Evolutionary conservation across 2,797 vertebrate genomes (phyloP).

Genomic region (Semotilus atromaculatus): DNA sequence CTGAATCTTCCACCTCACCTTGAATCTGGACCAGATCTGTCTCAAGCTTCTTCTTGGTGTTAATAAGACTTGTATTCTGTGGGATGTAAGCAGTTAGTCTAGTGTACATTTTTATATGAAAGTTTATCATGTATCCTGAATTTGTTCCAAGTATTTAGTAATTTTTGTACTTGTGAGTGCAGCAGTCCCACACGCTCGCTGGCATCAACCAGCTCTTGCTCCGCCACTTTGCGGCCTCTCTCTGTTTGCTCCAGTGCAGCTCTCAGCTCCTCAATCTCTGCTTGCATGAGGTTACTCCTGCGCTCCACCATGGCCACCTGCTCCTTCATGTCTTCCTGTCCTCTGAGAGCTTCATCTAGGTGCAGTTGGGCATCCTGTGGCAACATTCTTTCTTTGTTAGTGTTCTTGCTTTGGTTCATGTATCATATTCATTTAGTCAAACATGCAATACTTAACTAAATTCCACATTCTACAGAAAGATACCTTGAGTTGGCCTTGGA

Average conservation of each 20-base stretch:
- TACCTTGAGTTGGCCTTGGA: slow-evolving; percentile 89
- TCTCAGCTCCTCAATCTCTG: slow-evolving; percentile 87
- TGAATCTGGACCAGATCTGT: slow-evolving; percentile 83
- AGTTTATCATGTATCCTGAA: background rate
- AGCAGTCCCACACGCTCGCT: slow-evolving; percentile 85
- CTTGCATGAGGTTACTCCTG: slow-evolving; percentile 86
- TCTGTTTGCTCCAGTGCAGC: slow-evolving; percentile 87
- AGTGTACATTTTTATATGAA: background rate
- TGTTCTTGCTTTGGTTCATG: background rate
- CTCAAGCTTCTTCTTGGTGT: slow-evolving; percentile 88
- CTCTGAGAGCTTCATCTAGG: slow-evolving; percentile 82
- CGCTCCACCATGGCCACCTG: slow-evolving; percentile 87
- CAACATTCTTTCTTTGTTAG: background rate
- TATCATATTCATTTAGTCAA: background rate
- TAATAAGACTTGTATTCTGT: slow-evolving; percentile 85
- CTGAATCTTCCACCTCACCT: slow-evolving; percentile 84
- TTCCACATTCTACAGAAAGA: background rate
- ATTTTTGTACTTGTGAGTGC: slow-evolving; percentile 75
- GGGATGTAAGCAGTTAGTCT: background rate
- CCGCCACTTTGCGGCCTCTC: slow-evolving; percentile 81
- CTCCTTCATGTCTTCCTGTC: slow-evolving; percentile 89
- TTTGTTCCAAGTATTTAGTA: background rate
- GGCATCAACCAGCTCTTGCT: slow-evolving; percentile 87
- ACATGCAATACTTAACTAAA: background rate
- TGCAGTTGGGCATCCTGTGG: slow-evolving; percentile 85